Evolutionary conservation across 2,797 vertebrate species (phyloP).

Genomic region (Coracias cyanogaster): DNA sequence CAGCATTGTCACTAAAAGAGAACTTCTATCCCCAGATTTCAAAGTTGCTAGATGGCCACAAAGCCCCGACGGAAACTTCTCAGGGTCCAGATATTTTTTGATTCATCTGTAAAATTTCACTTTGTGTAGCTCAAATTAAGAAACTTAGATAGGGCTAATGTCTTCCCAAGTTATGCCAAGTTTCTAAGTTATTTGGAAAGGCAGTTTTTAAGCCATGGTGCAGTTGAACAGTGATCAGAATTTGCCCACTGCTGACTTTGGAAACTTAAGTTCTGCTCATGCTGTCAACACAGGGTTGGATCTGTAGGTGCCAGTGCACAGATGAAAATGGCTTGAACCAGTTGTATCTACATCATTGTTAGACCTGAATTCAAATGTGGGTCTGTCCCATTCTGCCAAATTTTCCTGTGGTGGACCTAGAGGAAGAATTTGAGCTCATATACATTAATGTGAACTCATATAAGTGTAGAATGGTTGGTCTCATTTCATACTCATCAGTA

Average conservation of each 20-base stretch:
- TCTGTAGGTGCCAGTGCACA: not conserved
- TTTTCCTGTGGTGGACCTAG: not conserved
- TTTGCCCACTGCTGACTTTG: not conserved
- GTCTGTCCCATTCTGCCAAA: not conserved
- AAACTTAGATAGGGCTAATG: not conserved
- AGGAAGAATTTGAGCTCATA: not conserved
- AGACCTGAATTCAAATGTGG: not conserved
- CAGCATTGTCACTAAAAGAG: not conserved
- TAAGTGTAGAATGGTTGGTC: not conserved
- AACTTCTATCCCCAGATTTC: not conserved
- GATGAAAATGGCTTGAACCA: not conserved
- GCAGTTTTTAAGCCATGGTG: not conserved
- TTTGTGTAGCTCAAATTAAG: not conserved
- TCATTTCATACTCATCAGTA: not conserved
- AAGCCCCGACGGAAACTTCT: not conserved
- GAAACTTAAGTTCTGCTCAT: rapidly evolving
- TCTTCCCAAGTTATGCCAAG: rapidly evolving
- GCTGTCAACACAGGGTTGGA: not conserved
- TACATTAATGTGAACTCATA: rapidly evolving
- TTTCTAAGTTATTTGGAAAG: not conserved
- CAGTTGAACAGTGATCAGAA: not conserved
- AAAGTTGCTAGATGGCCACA: not conserved
- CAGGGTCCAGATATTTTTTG: not conserved
- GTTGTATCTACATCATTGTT: not conserved
- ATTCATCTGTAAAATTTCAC: not conserved